Evolutionary conservation across 2,888 invertebrate genomes (phyloP).

Genomic region (Drosophila algonquin): DNA sequence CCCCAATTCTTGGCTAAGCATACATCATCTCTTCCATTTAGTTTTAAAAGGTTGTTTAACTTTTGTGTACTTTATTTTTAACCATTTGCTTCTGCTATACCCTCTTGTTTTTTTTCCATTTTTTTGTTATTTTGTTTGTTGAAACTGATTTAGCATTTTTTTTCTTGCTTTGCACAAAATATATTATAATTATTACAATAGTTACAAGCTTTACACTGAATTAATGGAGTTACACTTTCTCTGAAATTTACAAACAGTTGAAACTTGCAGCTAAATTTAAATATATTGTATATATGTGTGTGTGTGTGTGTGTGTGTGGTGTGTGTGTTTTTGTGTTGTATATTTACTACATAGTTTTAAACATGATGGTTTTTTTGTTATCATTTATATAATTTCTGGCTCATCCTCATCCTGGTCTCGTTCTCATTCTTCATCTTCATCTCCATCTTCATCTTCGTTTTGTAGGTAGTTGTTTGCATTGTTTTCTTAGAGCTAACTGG

Average conservation of each 20-base stretch:
- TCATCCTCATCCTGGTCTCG: slow-evolving; percentile 25
- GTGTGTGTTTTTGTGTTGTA: slow-evolving; percentile 19
- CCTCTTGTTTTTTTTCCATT: slow-evolving; percentile 5
- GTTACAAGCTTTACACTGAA: slow-evolving; percentile 51
- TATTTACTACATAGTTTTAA: slow-evolving; percentile 52
- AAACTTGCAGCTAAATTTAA: slow-evolving; percentile 63
- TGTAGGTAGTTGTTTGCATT: slow-evolving; percentile 75
- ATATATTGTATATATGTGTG: slow-evolving; percentile 44
- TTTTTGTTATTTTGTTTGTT: slow-evolving; percentile 12
- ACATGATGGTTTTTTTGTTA: slow-evolving; percentile 46
- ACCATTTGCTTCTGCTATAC: slow-evolving; percentile 2
- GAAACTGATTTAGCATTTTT: slow-evolving; percentile 28
- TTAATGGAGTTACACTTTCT: slow-evolving; percentile 49
- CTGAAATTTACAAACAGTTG: slow-evolving; percentile 67
- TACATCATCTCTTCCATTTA: slow-evolving; percentile 21
- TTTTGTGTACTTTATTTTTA: slow-evolving; percentile 12
- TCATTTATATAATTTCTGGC: slow-evolving; percentile 58
- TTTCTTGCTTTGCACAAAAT: slow-evolving; percentile 36
- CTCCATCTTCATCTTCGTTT: slow-evolving; percentile 35
- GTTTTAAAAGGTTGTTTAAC: slow-evolving; percentile 16
- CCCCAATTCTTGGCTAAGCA: slow-evolving; percentile 48
- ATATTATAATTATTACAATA: slow-evolving; percentile 29
- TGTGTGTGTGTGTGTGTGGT: slow-evolving; percentile 25
- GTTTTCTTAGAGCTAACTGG: slow-evolving; percentile 57
- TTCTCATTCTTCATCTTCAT: background rate